Conservation (phyloP, 1,140 invertebrate species). For the Drosophila bifasciata region DNA sequence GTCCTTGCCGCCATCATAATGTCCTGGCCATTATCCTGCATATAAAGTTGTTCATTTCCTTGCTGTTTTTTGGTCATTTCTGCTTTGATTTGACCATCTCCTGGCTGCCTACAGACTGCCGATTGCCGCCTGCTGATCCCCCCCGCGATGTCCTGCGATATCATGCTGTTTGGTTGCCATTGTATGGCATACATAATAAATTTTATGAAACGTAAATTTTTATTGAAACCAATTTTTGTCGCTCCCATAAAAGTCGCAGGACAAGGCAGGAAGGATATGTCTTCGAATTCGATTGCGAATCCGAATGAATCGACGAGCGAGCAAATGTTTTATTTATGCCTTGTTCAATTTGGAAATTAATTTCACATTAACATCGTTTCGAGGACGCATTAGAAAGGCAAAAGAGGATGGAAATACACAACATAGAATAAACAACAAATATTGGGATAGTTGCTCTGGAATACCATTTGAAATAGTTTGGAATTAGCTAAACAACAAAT, state of each 20-base stretch:
- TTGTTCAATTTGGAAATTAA: slow-evolving; percentile 61
- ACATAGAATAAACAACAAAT: slow-evolving; percentile 39
- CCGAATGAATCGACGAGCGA: slow-evolving; percentile 1
- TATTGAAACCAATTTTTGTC: slow-evolving; percentile 81
- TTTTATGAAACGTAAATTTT: slow-evolving; percentile 83
- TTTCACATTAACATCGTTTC: slow-evolving; percentile 53
- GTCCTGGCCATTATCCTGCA: slow-evolving; percentile 78
- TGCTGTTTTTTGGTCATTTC: slow-evolving; percentile 56
- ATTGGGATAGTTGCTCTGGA: slow-evolving; percentile 8
- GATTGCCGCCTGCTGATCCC: slow-evolving; percentile 22
- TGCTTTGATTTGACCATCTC: slow-evolving; percentile 67
- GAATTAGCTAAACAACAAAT: slow-evolving; percentile 36
- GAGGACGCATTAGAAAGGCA: slow-evolving; percentile 28
- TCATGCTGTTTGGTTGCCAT: slow-evolving; percentile 45
- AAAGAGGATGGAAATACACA: slow-evolving; percentile 26
- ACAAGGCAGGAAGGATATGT: slow-evolving; percentile 43
- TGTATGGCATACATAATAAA: slow-evolving; percentile 81
- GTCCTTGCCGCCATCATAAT: slow-evolving; percentile 58
- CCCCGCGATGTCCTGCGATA: slow-evolving; percentile 19
- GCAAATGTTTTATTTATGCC: slow-evolving; percentile 72
- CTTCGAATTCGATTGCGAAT: slow-evolving; percentile 24
- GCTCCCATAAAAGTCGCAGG: slow-evolving; percentile 65
- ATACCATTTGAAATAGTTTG: slow-evolving; percentile 33
- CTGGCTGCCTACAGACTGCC: slow-evolving; percentile 20
- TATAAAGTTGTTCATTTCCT: slow-evolving; percentile 81